Conservation (phyloP, 2,797 vertebrate species). For the Phoebastria nigripes region DNA sequence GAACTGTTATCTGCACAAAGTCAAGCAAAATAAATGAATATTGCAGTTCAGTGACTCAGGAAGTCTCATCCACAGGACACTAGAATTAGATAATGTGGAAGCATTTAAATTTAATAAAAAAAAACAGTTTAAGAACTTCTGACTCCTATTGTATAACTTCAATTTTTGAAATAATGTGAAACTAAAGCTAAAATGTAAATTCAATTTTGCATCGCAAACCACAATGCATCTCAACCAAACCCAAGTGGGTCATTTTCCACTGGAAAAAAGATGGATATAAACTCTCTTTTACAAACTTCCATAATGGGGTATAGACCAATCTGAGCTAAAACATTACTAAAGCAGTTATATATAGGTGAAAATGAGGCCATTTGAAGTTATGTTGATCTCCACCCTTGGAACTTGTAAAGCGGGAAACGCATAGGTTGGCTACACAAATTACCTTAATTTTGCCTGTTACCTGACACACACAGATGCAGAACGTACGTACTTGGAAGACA, state of each 20-base stretch:
- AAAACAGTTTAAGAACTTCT: background rate
- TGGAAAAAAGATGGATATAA: background rate
- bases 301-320: background rate
- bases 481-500: background rate
- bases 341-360: background rate
- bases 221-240: background rate
- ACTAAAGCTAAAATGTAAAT: background rate
- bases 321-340: background rate
- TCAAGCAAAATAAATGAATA: background rate
- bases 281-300: background rate
- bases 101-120: rapidly evolving
- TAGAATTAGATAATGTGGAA: background rate
- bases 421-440: background rate
- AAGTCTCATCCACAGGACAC: background rate
- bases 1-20: conserved; percentile 67
- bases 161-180: background rate
- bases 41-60: background rate
- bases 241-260: background rate
- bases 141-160: background rate
- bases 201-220: background rate
- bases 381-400: background rate
- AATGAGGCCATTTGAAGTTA: background rate
- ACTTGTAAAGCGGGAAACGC: background rate
- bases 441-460: background rate
- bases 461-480: background rate